These are phyloP conservation scores for Stenotaenia linearis DNA, from an alignment of 2,888 invertebrate species.

Conservation along the genomic window DNA sequence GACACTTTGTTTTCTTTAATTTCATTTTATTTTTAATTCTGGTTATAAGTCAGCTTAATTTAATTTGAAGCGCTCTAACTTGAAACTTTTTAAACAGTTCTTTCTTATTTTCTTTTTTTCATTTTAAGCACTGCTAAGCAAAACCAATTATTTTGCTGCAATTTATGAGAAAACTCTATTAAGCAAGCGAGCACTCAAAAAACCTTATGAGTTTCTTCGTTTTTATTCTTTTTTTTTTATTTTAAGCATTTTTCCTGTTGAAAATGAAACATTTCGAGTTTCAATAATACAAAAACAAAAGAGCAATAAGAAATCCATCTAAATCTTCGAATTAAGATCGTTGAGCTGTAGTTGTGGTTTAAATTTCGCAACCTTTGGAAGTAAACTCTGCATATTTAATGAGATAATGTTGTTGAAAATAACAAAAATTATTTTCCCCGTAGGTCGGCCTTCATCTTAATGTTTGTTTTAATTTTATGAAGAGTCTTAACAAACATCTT, in stretches of 20 bases:
- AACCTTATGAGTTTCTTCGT: not conserved
- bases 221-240: not conserved
- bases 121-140: not conserved
- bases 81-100: not conserved
- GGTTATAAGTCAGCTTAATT: not conserved
- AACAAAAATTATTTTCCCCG: too few species aligned
- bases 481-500: too few species aligned
- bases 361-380: too few species aligned
- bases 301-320: too few species aligned
- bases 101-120: not conserved
- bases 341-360: too few species aligned
- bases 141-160: not conserved
- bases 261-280: not conserved
- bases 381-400: too few species aligned
- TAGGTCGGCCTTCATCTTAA: too few species aligned
- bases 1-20: not conserved
- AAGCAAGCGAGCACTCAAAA: not conserved
- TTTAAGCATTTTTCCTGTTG: not conserved
- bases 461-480: too few species aligned
- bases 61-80: not conserved
- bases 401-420: too few species aligned
- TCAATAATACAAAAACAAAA: too few species aligned
- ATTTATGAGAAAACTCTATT: not conserved
- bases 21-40: not conserved
- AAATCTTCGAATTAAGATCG: too few species aligned